Conservation (phyloP, 1,140 invertebrate species). For the Heliothis subflexa region DNA sequence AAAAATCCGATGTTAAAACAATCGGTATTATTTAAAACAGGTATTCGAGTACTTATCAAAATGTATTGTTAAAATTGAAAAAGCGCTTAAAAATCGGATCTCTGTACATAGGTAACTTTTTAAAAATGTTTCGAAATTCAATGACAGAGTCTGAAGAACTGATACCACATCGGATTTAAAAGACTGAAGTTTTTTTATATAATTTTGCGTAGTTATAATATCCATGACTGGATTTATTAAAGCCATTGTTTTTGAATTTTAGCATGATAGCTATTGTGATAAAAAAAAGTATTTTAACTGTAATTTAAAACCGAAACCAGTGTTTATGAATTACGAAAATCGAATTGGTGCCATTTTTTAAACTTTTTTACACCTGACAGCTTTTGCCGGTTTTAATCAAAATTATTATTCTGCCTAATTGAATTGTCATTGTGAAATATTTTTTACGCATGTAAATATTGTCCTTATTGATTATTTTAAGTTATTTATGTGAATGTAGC, state of each 20-base stretch:
- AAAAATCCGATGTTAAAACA: slow-evolving; percentile 62
- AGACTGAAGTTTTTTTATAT: slow-evolving; percentile 72
- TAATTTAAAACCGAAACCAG: slow-evolving; percentile 62
- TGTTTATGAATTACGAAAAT: slow-evolving; percentile 56
- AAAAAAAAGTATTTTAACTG: slow-evolving; percentile 73
- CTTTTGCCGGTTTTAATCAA: slow-evolving; percentile 64
- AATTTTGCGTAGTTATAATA: slow-evolving; percentile 64
- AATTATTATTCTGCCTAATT: slow-evolving; percentile 61
- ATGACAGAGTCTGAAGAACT: slow-evolving; percentile 56
- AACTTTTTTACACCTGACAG: slow-evolving; percentile 75
- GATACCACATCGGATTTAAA: slow-evolving; percentile 68
- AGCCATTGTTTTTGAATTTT: slow-evolving; percentile 72
- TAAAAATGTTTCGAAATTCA: slow-evolving; percentile 47
- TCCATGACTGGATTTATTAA: slow-evolving; percentile 69
- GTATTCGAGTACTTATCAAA: slow-evolving; percentile 55
- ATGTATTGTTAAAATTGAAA: slow-evolving; percentile 24
- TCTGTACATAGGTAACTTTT: slow-evolving; percentile 49
- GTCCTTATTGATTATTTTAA: slow-evolving; percentile 75
- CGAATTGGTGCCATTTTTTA: slow-evolving; percentile 69
- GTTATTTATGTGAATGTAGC: slow-evolving; percentile 84
- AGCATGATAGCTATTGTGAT: slow-evolving; percentile 75
- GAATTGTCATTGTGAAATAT: slow-evolving; percentile 53
- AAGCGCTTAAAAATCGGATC: slow-evolving; percentile 37
- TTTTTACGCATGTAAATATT: slow-evolving; percentile 71
- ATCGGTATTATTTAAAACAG: slow-evolving; percentile 61